Base-by-base conservation (phyloP, 2,888 invertebrate species). In the Gerris lacustris region DNA sequence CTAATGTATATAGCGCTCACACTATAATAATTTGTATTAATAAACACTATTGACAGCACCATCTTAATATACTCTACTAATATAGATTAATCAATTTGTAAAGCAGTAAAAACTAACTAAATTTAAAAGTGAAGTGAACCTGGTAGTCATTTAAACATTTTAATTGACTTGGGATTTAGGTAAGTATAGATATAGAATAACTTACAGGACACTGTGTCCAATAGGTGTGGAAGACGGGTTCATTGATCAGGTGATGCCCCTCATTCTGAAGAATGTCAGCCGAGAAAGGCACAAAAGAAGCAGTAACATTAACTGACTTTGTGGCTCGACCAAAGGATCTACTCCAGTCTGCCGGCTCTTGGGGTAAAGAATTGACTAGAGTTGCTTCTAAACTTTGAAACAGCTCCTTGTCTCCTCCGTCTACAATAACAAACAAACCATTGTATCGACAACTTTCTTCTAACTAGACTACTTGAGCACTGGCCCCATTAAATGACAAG, bases 141-240 rank as follows among this genome's bases (percentile, higher is more conserved):
- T 31, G 31, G 31, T 31, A 31, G 31, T 31, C 31, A 31, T 31
- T 31, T 31, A 31, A 31, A 31, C 4, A 31, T 31, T 31, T 31
- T 31, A 31, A 31, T 31, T 31, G 31, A 31, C 31, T 31, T 31
- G 31, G 31, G 4, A 31, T 31, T 31, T 31, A 31, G 31, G 31
- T 31, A 31, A 4, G 31, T 31, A 31, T 31, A 31, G 31, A 55
- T 55, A 55, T 11, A 55, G 55, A 11, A 55, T 11, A 4, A 83
- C 87, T 84, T 84, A 96, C 96, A 80, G 87, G 87, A 85, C 96
- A 96, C 80, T 96, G 96, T 43, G 92, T 95, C 89, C 96, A 95
- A 81, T 90, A 97, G 72, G 94, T 91, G 80, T 97, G 95, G 79
- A 97, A 88, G 80, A 96, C 89, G 11, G 96, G 94, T 77, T 92